These are phyloP conservation scores for Eriocheir sinensis DNA, from an alignment of 1,140 invertebrate genomes.

Conservation along the genomic window DNA sequence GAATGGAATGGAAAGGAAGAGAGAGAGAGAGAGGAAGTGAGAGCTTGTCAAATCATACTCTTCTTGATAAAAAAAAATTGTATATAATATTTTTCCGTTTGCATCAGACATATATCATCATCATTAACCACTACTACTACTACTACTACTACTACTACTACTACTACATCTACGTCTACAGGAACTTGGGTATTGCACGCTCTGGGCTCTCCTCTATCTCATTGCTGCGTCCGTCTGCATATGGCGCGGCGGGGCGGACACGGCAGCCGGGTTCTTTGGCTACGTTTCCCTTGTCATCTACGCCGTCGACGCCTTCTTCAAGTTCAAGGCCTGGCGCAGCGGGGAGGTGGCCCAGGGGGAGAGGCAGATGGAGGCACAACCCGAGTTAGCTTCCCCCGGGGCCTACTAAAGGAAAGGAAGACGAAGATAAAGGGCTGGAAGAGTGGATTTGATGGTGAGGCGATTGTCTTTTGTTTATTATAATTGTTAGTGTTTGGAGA, in stretches of 20 bases:
- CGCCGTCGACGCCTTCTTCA: conserved; percentile 89
- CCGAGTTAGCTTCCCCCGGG: conserved; percentile 74
- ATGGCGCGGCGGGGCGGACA: conserved; percentile 81
- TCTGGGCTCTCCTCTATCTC: conserved; percentile 89
- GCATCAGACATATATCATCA: too few relatives aligned
- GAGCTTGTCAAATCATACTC: too few relatives aligned
- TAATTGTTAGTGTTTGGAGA: too few relatives aligned
- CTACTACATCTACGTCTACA: conserved; percentile 35
- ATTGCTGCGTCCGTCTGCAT: conserved; percentile 87
- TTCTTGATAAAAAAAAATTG: too few relatives aligned
- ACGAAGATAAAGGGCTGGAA: neutral
- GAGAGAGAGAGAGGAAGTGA: too few relatives aligned
- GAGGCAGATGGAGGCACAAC: conserved; percentile 82
- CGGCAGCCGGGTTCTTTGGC: conserved; percentile 91
- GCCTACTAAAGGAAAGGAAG: conserved; percentile 70
- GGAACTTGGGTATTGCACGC: conserved; percentile 88
- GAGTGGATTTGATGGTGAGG: neutral
- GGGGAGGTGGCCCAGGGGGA: conserved; percentile 90
- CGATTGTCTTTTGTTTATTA: too few relatives aligned
- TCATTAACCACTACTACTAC: too few relatives aligned
- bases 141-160: too few relatives aligned
- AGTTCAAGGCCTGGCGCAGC: conserved; percentile 86
- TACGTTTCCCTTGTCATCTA: conserved; percentile 90
- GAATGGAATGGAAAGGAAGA: too few relatives aligned
- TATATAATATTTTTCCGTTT: too few relatives aligned